Base-by-base conservation (phyloP, 2,888 invertebrate species). In the Ophioninae sp. region DNA sequence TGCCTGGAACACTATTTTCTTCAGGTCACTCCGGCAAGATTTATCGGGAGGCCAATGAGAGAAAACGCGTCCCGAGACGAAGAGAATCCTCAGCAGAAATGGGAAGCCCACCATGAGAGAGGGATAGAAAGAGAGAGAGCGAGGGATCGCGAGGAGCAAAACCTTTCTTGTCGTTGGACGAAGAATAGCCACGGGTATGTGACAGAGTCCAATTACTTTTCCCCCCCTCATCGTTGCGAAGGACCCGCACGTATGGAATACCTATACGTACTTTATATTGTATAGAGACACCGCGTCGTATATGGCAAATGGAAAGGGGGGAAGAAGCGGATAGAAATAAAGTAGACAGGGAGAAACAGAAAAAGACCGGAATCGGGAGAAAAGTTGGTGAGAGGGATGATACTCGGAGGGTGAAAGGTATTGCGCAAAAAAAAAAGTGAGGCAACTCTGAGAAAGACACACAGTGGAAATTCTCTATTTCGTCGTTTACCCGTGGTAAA, bases 161-260 rank as follows among this genome's bases (percentile, higher is more conserved):
- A 79, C 51, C 79, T 79, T 74, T 74, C 79, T 79, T 58, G 76
- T 84, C 79, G 74, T 75, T 84, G 65, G 75, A 84, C 64, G 84
- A 89, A 90, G 89, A 90, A 89, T 89, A 89, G 89, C 87, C 86
- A 87, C 88, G 87, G 87, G 89, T 87, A 88, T 89, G 89, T 89
- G 87, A 88, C 87, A 80, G 79, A 87, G 88, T 89, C 89, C 91
- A 90, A 91, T 91, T 91, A 89, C 90, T 90, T 90, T 90, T 89
- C 88, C 89, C 87, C 88, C 81, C 80, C 87, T 86, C 86, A 41
- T 61, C 74, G 75, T n/a, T 7, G 56, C 39, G 22, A 71, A 41
- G 64, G 22, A 51, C 63, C 61, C 8, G 20, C n/a, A 79, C 59
- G 44, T 61, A 73, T 37, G 22, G 37, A 67, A 80, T 75, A 68